Evolutionary conservation across 2,888 invertebrate species (phyloP).

Genomic region (Ochropleura leucogaster): DNA sequence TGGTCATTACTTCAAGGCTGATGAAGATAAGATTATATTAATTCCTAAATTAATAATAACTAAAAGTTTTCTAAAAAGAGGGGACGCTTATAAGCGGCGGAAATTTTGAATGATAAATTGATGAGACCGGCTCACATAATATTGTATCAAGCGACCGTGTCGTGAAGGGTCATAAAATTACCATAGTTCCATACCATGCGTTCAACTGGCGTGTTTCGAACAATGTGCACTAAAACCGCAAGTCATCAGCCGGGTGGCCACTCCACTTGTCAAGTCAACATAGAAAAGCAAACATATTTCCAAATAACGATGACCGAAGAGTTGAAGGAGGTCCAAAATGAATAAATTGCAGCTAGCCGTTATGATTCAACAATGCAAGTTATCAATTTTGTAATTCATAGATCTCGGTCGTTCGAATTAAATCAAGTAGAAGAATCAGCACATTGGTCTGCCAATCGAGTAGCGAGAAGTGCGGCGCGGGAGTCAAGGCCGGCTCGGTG

Average conservation of each 20-base stretch:
- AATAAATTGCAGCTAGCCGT: slow-evolving; percentile 39
- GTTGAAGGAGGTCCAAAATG: slow-evolving; percentile 26
- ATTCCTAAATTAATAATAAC: slow-evolving; percentile 49
- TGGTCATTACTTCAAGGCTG: slow-evolving; percentile 74
- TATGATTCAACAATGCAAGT: slow-evolving; percentile 55
- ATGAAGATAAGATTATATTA: slow-evolving; percentile 75
- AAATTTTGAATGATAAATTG: slow-evolving; percentile 37
- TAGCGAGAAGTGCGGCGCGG: slow-evolving; percentile 82
- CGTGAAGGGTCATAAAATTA: slow-evolving; percentile 62
- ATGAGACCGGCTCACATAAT: slow-evolving; percentile 23
- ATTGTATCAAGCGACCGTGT: slow-evolving; percentile 33
- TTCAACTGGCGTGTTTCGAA: slow-evolving; percentile 58
- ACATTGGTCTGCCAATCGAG: slow-evolving; percentile 76
- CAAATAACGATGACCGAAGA: slow-evolving; percentile 21
- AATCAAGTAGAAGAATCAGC: slow-evolving; percentile 67
- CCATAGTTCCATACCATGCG: slow-evolving; percentile 61
- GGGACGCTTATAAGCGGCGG: slow-evolving; percentile 3
- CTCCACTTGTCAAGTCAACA: slow-evolving; percentile 37
- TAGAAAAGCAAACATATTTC: slow-evolving; percentile 47
- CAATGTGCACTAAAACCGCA: slow-evolving; percentile 68
- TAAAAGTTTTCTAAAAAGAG: slow-evolving; percentile 38
- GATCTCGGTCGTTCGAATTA: slow-evolving; percentile 54
- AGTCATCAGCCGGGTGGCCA: slow-evolving; percentile 65
- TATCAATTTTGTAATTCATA: slow-evolving; percentile 59
- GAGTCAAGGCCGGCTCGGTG: slow-evolving; percentile 88